Conservation (phyloP, 2,113 vertebrate genomes). For the Peromyscus polionotus region DNA sequence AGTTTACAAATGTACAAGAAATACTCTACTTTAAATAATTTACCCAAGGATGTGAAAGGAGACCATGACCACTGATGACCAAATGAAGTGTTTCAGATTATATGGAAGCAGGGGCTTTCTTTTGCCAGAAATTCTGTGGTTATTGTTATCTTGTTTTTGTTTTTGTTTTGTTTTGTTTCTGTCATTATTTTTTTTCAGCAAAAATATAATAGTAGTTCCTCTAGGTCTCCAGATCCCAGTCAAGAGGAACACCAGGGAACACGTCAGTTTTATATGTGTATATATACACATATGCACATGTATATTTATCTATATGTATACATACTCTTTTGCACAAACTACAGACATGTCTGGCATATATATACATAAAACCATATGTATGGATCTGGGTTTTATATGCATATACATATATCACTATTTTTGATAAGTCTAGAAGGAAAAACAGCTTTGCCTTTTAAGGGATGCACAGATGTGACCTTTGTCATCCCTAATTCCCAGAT, state of each 20-base stretch:
- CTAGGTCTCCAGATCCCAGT: slow-evolving; percentile 25
- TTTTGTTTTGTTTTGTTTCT: neutral
- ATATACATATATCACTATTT: neutral
- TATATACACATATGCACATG: neutral
- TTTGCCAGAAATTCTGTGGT: neutral
- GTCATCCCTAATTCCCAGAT: neutral
- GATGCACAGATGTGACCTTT: neutral
- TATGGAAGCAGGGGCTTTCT: neutral
- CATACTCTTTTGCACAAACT: neutral
- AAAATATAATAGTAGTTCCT: neutral
- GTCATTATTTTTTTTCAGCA: neutral
- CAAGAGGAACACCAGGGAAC: neutral
- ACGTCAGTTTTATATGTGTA: neutral
- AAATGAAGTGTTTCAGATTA: neutral
- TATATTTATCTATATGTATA: neutral
- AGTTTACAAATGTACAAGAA: neutral
- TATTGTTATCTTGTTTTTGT: neutral
- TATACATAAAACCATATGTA: neutral
- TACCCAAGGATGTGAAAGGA: neutral
- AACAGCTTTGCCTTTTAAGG: neutral
- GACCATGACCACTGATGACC: neutral
- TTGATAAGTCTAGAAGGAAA: neutral
- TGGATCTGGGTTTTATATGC: neutral
- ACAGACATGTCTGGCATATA: neutral
- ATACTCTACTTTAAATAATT: neutral